Conservation (phyloP, 1,140 invertebrate genomes). For the Sarcophaga peregrina region DNA sequence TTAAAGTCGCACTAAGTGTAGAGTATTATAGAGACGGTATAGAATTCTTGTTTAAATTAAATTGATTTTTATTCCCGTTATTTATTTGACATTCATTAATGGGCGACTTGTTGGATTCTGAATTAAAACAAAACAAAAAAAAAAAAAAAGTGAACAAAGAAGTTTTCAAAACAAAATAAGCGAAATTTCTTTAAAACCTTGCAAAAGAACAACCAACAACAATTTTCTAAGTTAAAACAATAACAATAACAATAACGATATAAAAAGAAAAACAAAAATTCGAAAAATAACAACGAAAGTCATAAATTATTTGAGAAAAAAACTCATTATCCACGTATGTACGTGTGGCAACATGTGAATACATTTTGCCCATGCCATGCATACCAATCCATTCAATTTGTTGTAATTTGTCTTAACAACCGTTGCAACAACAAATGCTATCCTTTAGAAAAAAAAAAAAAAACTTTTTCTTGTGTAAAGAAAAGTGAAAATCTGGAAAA, state of each 20-base stretch:
- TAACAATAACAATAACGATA: not conserved
- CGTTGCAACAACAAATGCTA: constrained; percentile 15
- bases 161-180: constrained; percentile 6
- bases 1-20: not conserved
- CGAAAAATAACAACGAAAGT: not conserved
- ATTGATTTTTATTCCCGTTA: no score
- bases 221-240: constrained; percentile 4
- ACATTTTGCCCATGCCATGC: no score
- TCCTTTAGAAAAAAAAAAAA: not conserved
- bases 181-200: constrained; percentile 30
- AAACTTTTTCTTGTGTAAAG: not conserved
- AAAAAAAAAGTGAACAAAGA: no score
- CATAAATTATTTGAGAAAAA: constrained; percentile 3
- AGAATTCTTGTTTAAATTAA: no score
- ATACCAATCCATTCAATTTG: not conserved
- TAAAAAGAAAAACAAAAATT: not conserved
- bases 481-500: not conserved
- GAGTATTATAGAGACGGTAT: no score
- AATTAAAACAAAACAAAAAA: not conserved
- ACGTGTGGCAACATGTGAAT: no score
- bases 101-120: constrained; percentile 27
- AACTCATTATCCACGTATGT: no score
- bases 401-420: not conserved
- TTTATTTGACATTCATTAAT: constrained; percentile 28
- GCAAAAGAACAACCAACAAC: constrained; percentile 33